Conservation (phyloP, 2,888 invertebrate species). For the Blera fallax region DNA sequence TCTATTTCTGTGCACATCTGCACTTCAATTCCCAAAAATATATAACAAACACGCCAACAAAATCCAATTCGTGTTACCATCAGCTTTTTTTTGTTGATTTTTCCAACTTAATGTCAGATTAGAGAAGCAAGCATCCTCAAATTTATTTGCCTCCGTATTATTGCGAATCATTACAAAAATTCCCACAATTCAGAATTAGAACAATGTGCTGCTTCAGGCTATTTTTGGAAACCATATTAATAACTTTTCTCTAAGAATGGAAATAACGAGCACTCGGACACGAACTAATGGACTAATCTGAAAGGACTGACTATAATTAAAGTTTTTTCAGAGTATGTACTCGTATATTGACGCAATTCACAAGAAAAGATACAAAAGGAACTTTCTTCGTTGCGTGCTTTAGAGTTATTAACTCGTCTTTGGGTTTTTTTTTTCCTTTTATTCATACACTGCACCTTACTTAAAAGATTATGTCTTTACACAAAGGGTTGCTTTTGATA, state of each 20-base stretch:
- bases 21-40: too few relatives aligned
- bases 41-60: too few relatives aligned
- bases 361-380: not conserved
- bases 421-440: not conserved
- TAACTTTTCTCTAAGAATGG: not conserved
- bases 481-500: not conserved
- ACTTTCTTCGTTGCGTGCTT: not conserved
- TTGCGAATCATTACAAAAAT: not conserved
- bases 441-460: not conserved
- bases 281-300: not conserved
- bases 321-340: not conserved
- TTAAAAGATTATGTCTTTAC: slow-evolving; percentile 24
- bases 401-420: not conserved
- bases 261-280: not conserved
- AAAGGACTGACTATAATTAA: not conserved
- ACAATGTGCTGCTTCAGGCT: not conserved
- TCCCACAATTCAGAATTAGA: not conserved
- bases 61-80: not conserved
- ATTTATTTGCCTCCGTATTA: not conserved
- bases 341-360: not conserved
- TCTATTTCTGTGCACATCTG: too few relatives aligned
- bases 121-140: not conserved
- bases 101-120: not conserved
- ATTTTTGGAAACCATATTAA: not conserved
- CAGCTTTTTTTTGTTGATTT: not conserved